Conservation (phyloP, 1,140 invertebrate species). For the Luehdorfia chinensis region DNA sequence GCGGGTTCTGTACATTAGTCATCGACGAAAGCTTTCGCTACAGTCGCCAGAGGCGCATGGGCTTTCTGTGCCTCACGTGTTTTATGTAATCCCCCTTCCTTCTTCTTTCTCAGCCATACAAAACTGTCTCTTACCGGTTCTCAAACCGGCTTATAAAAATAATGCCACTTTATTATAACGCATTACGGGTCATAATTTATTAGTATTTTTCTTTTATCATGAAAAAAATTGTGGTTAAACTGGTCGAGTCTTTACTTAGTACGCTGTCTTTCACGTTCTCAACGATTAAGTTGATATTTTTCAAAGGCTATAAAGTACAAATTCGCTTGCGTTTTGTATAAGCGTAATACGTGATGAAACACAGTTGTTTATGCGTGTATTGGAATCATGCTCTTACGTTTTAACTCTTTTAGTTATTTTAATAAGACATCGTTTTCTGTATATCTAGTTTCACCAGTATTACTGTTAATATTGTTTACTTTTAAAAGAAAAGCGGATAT, state of each 20-base stretch:
- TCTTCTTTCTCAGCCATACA: conserved; percentile 24
- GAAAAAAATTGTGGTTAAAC: conserved; percentile 9
- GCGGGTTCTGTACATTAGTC: conserved; percentile 36
- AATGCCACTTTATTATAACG: conserved; percentile 6
- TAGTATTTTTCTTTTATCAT: not conserved
- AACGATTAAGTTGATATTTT: conserved; percentile 10
- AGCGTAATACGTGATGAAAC: not conserved
- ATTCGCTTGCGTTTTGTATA: conserved; percentile 7
- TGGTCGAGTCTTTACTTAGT: conserved; percentile 18
- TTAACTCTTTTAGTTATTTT: no score
- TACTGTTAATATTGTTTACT: conserved; percentile 27
- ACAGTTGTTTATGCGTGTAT: not conserved
- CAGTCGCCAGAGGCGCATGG: conserved; percentile 40
- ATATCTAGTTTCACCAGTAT: no score
- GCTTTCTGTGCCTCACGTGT: conserved; percentile 44
- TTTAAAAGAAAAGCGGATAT: conserved; percentile 67
- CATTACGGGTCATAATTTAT: conserved; percentile 12
- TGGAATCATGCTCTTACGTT: conserved; percentile 11
- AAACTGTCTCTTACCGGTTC: conserved; percentile 11
- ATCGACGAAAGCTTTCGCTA: conserved; percentile 45
- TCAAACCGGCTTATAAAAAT: not conserved
- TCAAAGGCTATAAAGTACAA: conserved; percentile 17
- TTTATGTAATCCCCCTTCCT: conserved; percentile 59
- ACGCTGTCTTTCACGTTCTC: not conserved
- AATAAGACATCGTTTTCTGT: no score